A percentile compares a stretch with the other conserved stretches of the same genome.
phyloP scores from a whole-genome alignment of 37 sponge, comb jelly and placozoan genomes.

The Oopsacas minuta region DNA sequence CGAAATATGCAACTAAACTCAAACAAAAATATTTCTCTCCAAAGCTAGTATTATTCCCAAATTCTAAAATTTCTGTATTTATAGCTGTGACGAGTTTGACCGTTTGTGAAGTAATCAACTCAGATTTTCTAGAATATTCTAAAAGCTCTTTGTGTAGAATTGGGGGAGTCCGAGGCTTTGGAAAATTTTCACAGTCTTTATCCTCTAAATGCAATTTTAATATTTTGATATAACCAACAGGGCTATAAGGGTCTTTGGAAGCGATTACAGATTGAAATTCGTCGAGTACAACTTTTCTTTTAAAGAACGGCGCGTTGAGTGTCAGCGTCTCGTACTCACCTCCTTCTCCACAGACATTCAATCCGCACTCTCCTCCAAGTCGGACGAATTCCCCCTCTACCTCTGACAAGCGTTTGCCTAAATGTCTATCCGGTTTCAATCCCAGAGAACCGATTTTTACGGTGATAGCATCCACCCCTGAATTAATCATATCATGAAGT shows the following conservation, averaged over 20 bases:
- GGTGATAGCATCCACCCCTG: constrained; percentile 53
- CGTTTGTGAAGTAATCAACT: background rate
- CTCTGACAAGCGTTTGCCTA: background rate
- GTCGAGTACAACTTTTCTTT: constrained; percentile 41
- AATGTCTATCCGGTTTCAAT: background rate
- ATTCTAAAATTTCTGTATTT: background rate
- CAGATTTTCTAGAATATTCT: background rate
- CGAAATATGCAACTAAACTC: background rate
- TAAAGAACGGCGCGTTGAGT: constrained; percentile 88
- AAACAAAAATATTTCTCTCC: background rate
- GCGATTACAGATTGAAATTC: constrained; percentile 31
- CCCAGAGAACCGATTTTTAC: constrained; percentile 88
- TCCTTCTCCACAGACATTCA: constrained; percentile 97
- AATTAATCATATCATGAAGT: constrained; percentile 66
- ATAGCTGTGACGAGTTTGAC: background rate
- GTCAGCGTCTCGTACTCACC: constrained; percentile 96
- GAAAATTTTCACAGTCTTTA: constrained; percentile 24
- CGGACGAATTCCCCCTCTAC: background rate
- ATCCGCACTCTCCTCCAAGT: constrained; percentile 51
- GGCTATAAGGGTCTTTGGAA: constrained; percentile 74
- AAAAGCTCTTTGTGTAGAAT: background rate
- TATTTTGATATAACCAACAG: constrained; percentile 71
- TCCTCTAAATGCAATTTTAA: constrained; percentile 37
- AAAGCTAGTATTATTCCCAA: background rate
- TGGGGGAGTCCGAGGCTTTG: background rate